Evolutionary conservation across 2,113 vertebrate species (phyloP).

Genomic region (Otis tarda): DNA sequence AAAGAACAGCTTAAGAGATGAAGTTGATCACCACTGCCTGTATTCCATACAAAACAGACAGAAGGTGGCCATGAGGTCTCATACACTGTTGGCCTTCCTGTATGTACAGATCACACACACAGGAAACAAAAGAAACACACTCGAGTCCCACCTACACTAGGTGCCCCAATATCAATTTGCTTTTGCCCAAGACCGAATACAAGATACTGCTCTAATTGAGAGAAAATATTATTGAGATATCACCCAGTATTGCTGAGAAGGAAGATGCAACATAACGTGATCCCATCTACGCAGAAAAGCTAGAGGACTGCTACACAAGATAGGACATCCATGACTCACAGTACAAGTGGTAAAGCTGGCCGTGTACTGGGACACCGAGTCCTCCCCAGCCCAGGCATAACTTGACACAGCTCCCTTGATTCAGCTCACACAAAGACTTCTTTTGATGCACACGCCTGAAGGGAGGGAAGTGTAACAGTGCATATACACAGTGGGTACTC

Average conservation of each 20-base stretch:
- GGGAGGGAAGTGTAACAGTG: background rate
- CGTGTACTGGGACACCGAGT: background rate
- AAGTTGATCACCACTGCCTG: background rate
- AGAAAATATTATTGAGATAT: background rate
- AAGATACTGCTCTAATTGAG: background rate
- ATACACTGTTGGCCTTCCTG: background rate
- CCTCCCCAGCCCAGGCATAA: background rate
- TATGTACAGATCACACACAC: accelerated
- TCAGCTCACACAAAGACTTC: background rate
- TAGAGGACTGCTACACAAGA: background rate
- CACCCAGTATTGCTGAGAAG: background rate
- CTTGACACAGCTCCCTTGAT: background rate
- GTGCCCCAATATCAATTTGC: background rate
- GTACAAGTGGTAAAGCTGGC: background rate
- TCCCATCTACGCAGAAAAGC: background rate
- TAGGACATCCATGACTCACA: background rate
- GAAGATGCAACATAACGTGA: accelerated
- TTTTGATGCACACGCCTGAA: background rate
- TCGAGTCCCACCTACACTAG: background rate
- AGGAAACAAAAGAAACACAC: background rate
- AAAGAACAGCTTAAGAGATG: background rate
- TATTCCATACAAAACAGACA: background rate
- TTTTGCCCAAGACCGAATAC: background rate
- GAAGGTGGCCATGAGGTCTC: background rate
- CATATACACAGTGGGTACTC: accelerated